Base-by-base conservation (phyloP, 2,113 vertebrate genomes). In the Phaethornis superciliosus region DNA sequence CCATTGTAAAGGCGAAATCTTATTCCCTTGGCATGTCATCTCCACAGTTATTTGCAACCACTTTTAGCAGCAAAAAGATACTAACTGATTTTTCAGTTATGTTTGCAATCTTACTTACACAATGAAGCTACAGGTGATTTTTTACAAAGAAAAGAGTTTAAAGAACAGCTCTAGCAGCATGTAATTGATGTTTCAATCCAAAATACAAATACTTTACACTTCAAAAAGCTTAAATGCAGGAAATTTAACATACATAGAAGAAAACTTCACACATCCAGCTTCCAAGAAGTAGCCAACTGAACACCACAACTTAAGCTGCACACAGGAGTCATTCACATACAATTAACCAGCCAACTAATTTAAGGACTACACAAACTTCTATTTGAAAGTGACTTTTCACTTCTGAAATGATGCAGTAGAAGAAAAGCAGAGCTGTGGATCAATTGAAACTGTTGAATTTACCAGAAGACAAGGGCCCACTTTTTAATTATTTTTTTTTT, bases 81-180 rank as follows among this genome's bases (percentile, higher is more conserved):
- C 51, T 30, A 87, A 59, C 69, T 51, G 44, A 56, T 93, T 92
- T 88, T 78, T 88, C 92, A 83, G 37, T 85, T 81, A 74, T 18
- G 32, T 82, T 47, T 90, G 83, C 58, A 44, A 67, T n/a, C 79
- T 75, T 92, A 85, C 67, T 89, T 89, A 89, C 80, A 77, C 46
- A 90, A 72, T 33, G 40, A 83, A 91, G 47, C 82, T 74, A 83
- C 82, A 94, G 64, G 71, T 95, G 80, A 85, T 69, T 62, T 52
- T 47, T 77, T 64, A 90, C 35, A 84, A 79, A 71, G 56, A 32
- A 62, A 60, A 79, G 23, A 46, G 52, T 75, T 67, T 87, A 56
- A 88, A 75, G 33, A 88, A 82, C 40, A 88, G n/a, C 30, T 78
- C 44, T 64, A 86, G 69, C 46, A 71, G 54, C 49, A 90, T 5